These are phyloP conservation scores for Drosophila leonis DNA, from an alignment of 2,888 invertebrate genomes.

Conservation along the genomic window DNA sequence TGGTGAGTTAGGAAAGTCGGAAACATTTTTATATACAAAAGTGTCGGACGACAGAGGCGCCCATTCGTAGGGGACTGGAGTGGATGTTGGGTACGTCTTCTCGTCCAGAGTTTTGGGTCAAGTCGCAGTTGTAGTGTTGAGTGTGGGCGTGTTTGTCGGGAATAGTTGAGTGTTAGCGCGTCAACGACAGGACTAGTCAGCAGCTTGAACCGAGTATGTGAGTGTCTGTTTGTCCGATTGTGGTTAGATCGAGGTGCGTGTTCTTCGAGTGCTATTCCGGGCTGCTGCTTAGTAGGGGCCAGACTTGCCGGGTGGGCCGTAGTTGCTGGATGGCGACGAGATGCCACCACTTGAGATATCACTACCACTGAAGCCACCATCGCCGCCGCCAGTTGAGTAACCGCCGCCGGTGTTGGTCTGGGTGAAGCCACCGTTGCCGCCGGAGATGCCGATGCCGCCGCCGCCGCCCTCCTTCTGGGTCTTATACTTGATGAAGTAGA, in stretches of 20 bases:
- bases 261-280: conserved; percentile 24
- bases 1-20: conserved; percentile 37
- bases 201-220: conserved; percentile 74
- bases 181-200: conserved; percentile 83
- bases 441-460: conserved; percentile 52
- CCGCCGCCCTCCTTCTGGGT: conserved; percentile 84
- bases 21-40: conserved; percentile 77
- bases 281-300: conserved; percentile 87
- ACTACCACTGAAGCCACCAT: conserved; percentile 4
- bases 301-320: conserved; percentile 90
- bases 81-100: conserved; percentile 35
- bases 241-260: conserved; percentile 55
- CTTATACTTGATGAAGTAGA: conserved; percentile 91
- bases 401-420: conserved; percentile 55
- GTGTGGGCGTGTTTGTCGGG: conserved; percentile 39
- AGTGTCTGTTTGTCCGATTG: conserved; percentile 47
- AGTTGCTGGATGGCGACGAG: conserved; percentile 86
- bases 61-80: conserved; percentile 37
- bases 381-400: conserved; percentile 24
- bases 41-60: conserved; percentile 60
- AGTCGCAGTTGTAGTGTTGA: conserved; percentile 41
- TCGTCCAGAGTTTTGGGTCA: conserved; percentile 49
- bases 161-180: conserved; percentile 50
- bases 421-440: conserved; percentile 58
- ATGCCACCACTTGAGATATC: conserved; percentile 49